Evolutionary conservation across 1,140 invertebrate species (phyloP).

Genomic region (Helicoverpa armigera): DNA sequence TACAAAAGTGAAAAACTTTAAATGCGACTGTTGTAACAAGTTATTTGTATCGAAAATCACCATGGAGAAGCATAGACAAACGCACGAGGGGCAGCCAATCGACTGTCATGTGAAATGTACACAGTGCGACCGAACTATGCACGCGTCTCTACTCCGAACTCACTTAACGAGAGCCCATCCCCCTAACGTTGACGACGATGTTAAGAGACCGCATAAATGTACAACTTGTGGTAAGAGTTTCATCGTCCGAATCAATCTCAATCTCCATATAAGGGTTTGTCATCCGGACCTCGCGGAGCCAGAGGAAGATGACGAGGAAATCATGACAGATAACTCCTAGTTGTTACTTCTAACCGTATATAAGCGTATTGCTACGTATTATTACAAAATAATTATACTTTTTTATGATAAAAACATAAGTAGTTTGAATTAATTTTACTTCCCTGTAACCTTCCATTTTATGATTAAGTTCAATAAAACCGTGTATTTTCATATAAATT

Average conservation of each 20-base stretch:
- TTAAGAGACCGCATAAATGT: constrained; percentile 81
- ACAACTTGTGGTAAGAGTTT: constrained; percentile 81
- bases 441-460: constrained; percentile 27
- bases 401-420: constrained; percentile 70
- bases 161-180: constrained; percentile 77
- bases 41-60: constrained; percentile 85
- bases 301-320: constrained; percentile 81
- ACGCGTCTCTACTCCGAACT: constrained; percentile 77
- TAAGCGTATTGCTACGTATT: constrained; percentile 67
- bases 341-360: constrained; percentile 53
- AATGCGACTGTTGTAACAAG: constrained; percentile 85
- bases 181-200: constrained; percentile 73
- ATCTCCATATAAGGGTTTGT: constrained; percentile 80
- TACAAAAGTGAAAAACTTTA: constrained; percentile 84
- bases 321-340: constrained; percentile 83
- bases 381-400: constrained; percentile 78
- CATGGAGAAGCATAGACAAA: constrained; percentile 81
- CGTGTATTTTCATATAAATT: constrained; percentile 6
- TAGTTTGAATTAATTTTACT: constrained; percentile 30
- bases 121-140: constrained; percentile 81
- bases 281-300: constrained; percentile 80
- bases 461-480: constrained; percentile 11
- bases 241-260: constrained; percentile 83
- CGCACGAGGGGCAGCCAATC: constrained; percentile 79
- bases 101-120: constrained; percentile 81